Evolutionary conservation across 2,797 vertebrate genomes (phyloP).

Genomic region (Falco columbarius): DNA sequence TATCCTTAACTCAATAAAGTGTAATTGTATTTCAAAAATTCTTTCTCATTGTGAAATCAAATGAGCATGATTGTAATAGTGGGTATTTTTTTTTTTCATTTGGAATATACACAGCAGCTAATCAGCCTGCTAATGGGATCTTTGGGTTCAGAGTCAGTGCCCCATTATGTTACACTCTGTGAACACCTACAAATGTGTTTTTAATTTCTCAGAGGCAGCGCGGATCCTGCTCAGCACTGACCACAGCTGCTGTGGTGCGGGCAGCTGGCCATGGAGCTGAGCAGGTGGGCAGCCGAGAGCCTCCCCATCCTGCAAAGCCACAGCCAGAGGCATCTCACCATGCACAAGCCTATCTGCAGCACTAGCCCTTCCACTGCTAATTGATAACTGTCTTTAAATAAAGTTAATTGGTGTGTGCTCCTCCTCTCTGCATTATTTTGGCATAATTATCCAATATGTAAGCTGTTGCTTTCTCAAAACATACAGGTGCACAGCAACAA

Average conservation of each 20-base stretch:
- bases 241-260: background rate
- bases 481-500: background rate
- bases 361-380: background rate
- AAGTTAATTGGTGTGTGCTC: background rate
- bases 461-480: background rate
- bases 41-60: background rate
- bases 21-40: background rate
- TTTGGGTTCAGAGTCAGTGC: background rate
- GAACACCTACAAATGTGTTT: background rate
- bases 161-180: rapidly evolving
- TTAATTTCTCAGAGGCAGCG: too few relatives aligned
- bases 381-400: background rate
- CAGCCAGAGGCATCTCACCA: rapidly evolving
- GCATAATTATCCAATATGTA: rapidly evolving
- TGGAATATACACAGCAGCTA: background rate
- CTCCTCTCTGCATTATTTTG: background rate
- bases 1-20: background rate
- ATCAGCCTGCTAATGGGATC: background rate
- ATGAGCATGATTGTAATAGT: background rate
- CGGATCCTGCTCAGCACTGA: rapidly evolving
- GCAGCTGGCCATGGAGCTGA: background rate
- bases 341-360: background rate
- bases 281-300: background rate
- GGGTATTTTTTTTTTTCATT: background rate
- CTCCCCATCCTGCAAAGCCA: background rate